Conservation (phyloP, 2,888 invertebrate species). For the Erebia epiphron region DNA sequence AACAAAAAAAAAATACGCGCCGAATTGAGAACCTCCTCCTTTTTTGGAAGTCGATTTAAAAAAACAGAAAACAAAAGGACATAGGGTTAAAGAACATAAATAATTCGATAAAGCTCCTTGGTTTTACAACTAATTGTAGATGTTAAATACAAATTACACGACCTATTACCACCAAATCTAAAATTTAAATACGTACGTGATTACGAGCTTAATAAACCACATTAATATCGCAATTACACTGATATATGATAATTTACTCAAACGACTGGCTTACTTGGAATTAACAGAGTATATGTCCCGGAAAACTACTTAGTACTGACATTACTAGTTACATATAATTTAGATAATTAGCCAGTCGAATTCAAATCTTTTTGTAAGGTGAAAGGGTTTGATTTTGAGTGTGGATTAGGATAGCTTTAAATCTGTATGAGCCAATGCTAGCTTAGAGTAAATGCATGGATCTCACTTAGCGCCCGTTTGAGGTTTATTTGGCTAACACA, state of each 20-base stretch:
- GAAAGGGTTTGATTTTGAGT: conserved; percentile 33
- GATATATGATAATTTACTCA: conserved; percentile 34
- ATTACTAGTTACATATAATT: conserved; percentile 26
- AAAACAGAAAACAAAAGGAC: too few relatives aligned
- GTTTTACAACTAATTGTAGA: neutral
- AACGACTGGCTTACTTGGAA: conserved; percentile 45
- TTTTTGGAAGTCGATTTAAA: too few relatives aligned
- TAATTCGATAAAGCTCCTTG: too few relatives aligned
- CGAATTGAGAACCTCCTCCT: too few relatives aligned
- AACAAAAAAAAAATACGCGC: too few relatives aligned
- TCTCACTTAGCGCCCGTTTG: conserved; percentile 45
- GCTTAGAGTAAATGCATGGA: conserved; percentile 40
- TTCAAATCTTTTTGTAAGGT: conserved; percentile 16
- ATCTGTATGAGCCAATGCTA: conserved; percentile 32
- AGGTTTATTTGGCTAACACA: conserved; percentile 48
- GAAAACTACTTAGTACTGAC: conserved; percentile 39
- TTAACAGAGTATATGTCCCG: conserved; percentile 45
- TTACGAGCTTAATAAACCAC: conserved; percentile 43
- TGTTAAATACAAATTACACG: neutral
- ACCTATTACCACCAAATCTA: neutral
- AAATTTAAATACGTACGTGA: conserved; percentile 45
- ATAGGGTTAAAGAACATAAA: too few relatives aligned
- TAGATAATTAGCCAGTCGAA: conserved; percentile 14
- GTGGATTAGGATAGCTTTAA: conserved; percentile 25
- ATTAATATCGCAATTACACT: conserved; percentile 39